Percentiles rank a stretch among this genome's conserved stretches.
Evolutionary conservation across 2,797 vertebrate species (phyloP).

Genomic region (Heterohyrax brucei): DNA sequence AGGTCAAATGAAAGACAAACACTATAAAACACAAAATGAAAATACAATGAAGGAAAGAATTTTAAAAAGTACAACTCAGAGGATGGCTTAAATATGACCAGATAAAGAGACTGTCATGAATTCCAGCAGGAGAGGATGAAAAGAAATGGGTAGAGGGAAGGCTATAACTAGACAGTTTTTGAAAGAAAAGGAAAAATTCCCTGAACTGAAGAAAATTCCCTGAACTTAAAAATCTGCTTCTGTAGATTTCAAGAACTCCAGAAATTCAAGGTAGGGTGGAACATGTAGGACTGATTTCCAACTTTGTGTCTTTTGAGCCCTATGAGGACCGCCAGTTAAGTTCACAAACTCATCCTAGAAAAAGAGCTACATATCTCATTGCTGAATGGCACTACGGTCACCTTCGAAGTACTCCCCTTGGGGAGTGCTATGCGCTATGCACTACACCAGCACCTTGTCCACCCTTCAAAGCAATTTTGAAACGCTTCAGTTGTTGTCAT

Average conservation of each 20-base stretch:
- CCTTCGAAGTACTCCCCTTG: too few relatives aligned
- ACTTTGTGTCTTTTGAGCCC: not conserved
- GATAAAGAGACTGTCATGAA: not conserved
- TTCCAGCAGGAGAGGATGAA: not conserved
- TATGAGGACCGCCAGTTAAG: too few relatives aligned
- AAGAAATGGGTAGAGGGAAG: not conserved
- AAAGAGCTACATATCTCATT: too few relatives aligned
- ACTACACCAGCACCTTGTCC: too few relatives aligned
- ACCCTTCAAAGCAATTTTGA: too few relatives aligned
- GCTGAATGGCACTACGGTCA: too few relatives aligned
- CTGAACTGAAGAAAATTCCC: not conserved
- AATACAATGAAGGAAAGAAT: not conserved
- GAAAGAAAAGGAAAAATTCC: not conserved
- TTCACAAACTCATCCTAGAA: too few relatives aligned
- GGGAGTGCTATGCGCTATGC: too few relatives aligned
- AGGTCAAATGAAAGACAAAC: not conserved
- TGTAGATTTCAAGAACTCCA: not conserved
- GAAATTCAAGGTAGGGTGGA: not conserved
- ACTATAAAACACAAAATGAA: not conserved
- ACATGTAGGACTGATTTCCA: not conserved
- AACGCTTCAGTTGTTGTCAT: too few relatives aligned
- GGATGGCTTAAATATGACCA: not conserved
- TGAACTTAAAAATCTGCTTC: not conserved
- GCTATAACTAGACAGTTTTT: not conserved
- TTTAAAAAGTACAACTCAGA: not conserved